A percentile compares a stretch with the other conserved stretches of the same genome.
Conservation (phyloP, 2,113 vertebrate genomes). For the Lepidothrix coronata region DNA sequence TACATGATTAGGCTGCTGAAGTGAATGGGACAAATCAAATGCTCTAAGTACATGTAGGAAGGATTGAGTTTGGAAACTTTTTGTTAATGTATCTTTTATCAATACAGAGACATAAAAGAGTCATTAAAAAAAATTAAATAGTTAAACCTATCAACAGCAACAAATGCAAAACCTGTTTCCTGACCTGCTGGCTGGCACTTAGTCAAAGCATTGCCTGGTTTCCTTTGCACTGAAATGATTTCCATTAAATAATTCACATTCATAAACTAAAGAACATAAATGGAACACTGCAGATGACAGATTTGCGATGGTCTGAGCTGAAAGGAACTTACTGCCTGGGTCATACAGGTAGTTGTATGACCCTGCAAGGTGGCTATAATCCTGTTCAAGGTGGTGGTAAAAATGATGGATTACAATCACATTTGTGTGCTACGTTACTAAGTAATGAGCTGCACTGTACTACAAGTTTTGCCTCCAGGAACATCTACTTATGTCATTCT, state of each 20-base stretch:
- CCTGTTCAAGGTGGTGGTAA: not conserved
- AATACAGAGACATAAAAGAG: not conserved
- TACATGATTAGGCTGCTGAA: not conserved
- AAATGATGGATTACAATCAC: slow-evolving; percentile 42
- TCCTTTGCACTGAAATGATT: not conserved
- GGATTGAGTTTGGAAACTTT: not conserved
- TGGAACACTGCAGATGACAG: not conserved
- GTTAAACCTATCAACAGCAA: not conserved
- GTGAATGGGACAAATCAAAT: not conserved
- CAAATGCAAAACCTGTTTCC: not conserved
- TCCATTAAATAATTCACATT: not conserved
- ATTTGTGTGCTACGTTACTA: not conserved
- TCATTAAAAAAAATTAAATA: not conserved
- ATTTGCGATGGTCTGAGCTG: not conserved
- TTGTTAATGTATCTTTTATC: not conserved
- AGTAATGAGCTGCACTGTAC: slow-evolving; percentile 39
- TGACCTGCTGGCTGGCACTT: not conserved
- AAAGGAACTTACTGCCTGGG: not conserved
- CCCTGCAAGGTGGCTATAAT: not conserved
- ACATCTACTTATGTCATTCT: slow-evolving; percentile 23
- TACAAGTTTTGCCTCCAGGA: slow-evolving; percentile 51
- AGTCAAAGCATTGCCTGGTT: not conserved
- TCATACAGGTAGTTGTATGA: not conserved
- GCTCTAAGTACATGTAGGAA: not conserved
- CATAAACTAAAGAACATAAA: not conserved